Conservation (phyloP, 2,888 invertebrate species). For the Platerodrilus igneus region DNA sequence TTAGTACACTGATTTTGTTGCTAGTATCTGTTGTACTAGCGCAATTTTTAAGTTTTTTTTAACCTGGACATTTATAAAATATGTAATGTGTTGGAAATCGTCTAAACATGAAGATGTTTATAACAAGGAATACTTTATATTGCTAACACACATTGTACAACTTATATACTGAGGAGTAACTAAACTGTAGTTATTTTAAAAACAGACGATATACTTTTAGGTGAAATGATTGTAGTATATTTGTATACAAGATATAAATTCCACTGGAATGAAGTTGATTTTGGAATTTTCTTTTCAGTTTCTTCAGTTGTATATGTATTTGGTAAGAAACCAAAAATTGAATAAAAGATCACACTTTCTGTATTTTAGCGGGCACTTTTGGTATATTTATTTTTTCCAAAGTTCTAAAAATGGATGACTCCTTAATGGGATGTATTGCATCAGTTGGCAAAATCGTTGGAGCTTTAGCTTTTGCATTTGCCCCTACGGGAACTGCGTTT, state of each 20-base stretch:
- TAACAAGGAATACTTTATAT: no score
- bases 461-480: background rate
- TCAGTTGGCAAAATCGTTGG: constrained; percentile 4
- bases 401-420: constrained; percentile 8
- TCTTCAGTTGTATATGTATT: constrained; percentile 52
- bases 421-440: constrained; percentile 2
- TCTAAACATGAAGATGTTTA: no score
- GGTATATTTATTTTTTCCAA: constrained; percentile 6
- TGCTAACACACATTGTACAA: no score
- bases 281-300: constrained; percentile 55
- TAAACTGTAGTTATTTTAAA: no score
- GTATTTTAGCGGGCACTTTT: constrained; percentile 1
- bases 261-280: constrained; percentile 57
- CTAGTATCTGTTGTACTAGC: no score
- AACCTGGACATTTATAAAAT: no score
- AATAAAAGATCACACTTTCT: no score
- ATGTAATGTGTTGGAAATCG: no score
- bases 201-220: constrained; percentile 45
- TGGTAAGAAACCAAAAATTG: constrained; percentile 50
- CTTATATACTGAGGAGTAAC: no score
- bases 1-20: no score
- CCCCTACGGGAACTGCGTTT: constrained; percentile 1
- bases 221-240: constrained; percentile 55
- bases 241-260: constrained; percentile 54
- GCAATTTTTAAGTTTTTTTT: no score